A percentile compares a stretch with the other conserved stretches of the same genome.
Evolutionary conservation across 2,888 invertebrate species (phyloP).

Genomic region (Archips xylosteana): DNA sequence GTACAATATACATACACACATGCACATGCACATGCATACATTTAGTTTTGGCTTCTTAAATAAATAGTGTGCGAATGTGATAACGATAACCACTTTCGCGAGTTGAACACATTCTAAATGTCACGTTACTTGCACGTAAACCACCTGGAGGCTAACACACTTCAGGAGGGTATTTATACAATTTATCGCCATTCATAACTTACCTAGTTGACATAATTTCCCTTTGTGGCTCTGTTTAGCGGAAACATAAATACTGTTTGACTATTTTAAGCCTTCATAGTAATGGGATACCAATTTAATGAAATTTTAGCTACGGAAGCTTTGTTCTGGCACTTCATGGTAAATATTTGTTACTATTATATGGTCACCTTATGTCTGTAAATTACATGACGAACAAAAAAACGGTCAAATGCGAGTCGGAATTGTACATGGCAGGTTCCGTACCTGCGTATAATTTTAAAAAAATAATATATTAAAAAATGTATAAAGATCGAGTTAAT

Average conservation of each 20-base stretch:
- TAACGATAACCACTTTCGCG: not conserved
- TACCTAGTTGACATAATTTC: constrained; percentile 5
- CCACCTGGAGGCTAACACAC: constrained; percentile 6
- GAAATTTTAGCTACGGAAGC: not conserved
- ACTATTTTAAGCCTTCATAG: not conserved
- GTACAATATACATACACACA: too few relatives aligned
- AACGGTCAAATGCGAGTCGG: too few relatives aligned
- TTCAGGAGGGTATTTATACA: not conserved
- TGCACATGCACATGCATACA: too few relatives aligned
- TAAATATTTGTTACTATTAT: too few relatives aligned
- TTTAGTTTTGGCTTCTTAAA: not conserved
- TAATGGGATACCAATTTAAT: not conserved
- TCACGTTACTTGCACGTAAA: not conserved
- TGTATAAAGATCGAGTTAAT: too few relatives aligned
- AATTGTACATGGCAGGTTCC: too few relatives aligned
- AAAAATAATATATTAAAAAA: too few relatives aligned
- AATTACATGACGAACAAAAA: too few relatives aligned
- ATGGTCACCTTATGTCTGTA: too few relatives aligned
- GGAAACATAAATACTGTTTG: constrained; percentile 1
- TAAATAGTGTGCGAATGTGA: not conserved
- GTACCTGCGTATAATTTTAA: too few relatives aligned
- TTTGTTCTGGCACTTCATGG: not conserved
- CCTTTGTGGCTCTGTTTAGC: not conserved
- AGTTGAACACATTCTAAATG: not conserved
- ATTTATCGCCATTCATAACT: constrained; percentile 10